phyloP scores from a whole-genome alignment of 2,113 vertebrate species.

The Rhinopomastus cyanomelas region DNA sequence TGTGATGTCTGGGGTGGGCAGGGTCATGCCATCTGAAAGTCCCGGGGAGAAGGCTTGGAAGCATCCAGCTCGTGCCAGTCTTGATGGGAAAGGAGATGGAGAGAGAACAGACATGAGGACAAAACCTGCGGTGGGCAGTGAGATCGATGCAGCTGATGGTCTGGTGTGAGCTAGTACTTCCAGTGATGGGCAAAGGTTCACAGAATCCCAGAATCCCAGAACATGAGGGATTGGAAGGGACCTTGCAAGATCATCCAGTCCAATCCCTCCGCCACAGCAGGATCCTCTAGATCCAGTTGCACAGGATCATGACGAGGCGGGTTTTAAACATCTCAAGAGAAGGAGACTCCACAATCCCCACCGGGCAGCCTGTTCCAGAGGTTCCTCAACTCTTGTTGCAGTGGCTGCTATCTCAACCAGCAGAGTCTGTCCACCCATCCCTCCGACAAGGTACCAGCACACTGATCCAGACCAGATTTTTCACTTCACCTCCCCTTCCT shows the following conservation, averaged over 20 bases:
- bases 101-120: neutral
- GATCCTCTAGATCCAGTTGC: too few species aligned
- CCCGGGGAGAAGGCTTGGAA: neutral
- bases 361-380: too few species aligned
- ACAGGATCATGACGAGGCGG: too few species aligned
- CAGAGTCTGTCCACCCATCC: too few species aligned
- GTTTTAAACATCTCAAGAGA: too few species aligned
- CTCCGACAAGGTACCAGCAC: neutral
- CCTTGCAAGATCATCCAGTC: too few species aligned
- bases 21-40: neutral
- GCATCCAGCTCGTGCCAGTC: neutral
- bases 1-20: neutral
- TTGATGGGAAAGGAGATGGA: neutral
- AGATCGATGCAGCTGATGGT: neutral
- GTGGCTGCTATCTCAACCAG: neutral
- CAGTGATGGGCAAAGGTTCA: neutral
- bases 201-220: too few species aligned
- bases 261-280: too few species aligned
- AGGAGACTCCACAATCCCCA: too few species aligned
- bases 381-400: neutral
- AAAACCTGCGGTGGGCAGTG: neutral
- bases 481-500: conserved; percentile 48
- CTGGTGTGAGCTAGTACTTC: neutral
- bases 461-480: conserved; percentile 65
- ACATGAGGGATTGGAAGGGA: too few species aligned